Evolutionary conservation across 2,113 vertebrate species (phyloP), one percentile per base, ranked within the genome.

Genomic region (Catharus fuscescens): DNA sequence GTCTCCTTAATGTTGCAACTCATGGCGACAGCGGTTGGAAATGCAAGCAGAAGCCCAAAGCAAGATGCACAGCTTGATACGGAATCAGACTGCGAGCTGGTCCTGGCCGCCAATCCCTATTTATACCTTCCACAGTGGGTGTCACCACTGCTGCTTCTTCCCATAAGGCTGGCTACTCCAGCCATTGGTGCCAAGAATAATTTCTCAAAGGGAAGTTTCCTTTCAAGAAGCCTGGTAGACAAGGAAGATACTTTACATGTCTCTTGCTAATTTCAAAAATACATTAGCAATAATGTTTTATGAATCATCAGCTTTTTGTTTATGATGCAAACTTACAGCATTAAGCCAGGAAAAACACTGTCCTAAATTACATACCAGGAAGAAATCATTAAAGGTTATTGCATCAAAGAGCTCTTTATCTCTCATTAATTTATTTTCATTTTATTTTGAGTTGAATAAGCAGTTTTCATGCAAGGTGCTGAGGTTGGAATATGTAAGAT

Each of bases 141-240:
- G 97, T 97, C 97, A 95, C 95, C 32, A 9, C 71, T 40, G 79
- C 24, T 61, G 32, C 96, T 54, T 28, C 93, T 93, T 95, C 95
- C 96, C 95, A 95, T 89, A 47, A 89, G 92, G 94, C 96, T 84
- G 95, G 92, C 91, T 52, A 91, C 96, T 93, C 92, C 61, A 88
- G 93, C 91, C 94, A 88, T 78, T 60, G 69, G 87, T 96, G 94
- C 95, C 96, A 97, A 95, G 94, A 95, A 92, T 95, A 95, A 97
- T 96, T 94, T 97, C 96, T 93, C 96, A 96, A 96, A 97, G 96
- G 96, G 95, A 97, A 97, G 96, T 93, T 88, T 95, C 94, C 97
- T 95, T 96, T 94, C 92, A 97, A 95, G 96, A 86, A 94, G 95
- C 92, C 84, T 45, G 81, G 93, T 94, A 90, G 90, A 96, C 93